These are phyloP conservation scores for Apistogramma diplotaenia DNA, from an alignment of 2,113 vertebrate genomes.

Conservation along the genomic window DNA sequence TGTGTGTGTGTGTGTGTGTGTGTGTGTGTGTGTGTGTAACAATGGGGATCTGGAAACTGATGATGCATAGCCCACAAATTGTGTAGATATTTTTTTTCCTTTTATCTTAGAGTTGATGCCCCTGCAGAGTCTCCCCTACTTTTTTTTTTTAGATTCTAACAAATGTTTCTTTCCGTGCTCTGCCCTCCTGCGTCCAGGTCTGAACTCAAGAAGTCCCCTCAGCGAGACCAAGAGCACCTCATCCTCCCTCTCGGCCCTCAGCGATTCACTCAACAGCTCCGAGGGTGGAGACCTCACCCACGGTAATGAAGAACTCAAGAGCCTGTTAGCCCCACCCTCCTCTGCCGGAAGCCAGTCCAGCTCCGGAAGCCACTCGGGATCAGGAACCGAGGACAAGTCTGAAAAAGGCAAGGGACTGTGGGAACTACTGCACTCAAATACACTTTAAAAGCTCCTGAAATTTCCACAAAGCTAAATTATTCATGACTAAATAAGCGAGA, in stretches of 20 bases:
- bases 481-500: background rate
- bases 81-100: background rate
- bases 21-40: background rate
- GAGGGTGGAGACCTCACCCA: conserved; percentile 88
- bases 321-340: conserved; percentile 89
- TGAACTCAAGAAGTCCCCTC: conserved; percentile 88
- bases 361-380: conserved; percentile 83
- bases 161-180: background rate
- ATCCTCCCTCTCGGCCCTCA: conserved; percentile 94
- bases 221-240: conserved; percentile 88
- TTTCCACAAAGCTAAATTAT: background rate
- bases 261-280: conserved; percentile 95
- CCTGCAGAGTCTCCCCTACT: background rate
- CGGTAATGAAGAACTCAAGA: conserved; percentile 86
- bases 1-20: background rate
- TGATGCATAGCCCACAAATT: background rate
- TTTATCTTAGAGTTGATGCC: background rate
- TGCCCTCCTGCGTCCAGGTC: conserved; percentile 54
- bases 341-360: conserved; percentile 88
- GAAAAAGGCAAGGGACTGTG: conserved; percentile 86
- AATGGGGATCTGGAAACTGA: background rate
- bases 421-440: background rate
- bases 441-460: background rate
- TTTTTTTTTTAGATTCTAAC: background rate
- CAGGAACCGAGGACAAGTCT: conserved; percentile 89